A percentile compares a stretch with the other conserved stretches of the same genome.
Evolutionary conservation across 2,888 invertebrate genomes (phyloP).

Genomic region (Xestia rhomboidea): DNA sequence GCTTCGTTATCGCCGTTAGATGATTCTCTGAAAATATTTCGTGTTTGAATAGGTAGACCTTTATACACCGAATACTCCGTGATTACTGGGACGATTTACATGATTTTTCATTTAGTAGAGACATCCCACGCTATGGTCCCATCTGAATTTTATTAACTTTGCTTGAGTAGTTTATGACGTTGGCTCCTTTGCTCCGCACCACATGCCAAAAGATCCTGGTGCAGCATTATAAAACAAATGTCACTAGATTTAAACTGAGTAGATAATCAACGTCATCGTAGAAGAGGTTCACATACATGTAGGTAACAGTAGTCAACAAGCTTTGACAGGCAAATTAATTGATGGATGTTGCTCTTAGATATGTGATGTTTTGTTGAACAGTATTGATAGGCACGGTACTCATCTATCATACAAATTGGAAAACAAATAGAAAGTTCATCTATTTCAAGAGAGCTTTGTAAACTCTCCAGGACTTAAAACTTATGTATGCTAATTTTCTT

Average conservation of each 20-base stretch:
- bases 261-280: no score
- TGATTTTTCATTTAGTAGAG: not conserved
- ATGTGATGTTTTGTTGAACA: not conserved
- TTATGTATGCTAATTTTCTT: slow-evolving; percentile 14
- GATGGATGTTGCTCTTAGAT: slow-evolving; percentile 22
- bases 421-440: not conserved
- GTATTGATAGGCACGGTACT: not conserved
- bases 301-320: not conserved
- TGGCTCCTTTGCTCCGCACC: not conserved
- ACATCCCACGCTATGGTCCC: not conserved
- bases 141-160: not conserved
- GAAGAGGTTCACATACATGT: not conserved
- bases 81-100: not conserved
- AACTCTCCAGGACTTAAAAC: slow-evolving; percentile 11
- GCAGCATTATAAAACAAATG: not conserved
- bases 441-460: not conserved
- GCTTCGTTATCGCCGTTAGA: no score
- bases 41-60: no score
- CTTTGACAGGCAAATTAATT: slow-evolving; percentile 20
- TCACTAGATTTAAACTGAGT: not conserved
- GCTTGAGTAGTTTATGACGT: not conserved
- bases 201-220: not conserved
- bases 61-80: no score
- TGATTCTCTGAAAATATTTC: no score
- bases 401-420: not conserved